A percentile compares a stretch with the other conserved stretches of the same genome.
phyloP scores from a whole-genome alignment of 2,888 invertebrate genomes.

The Athripsodes cinereus region DNA sequence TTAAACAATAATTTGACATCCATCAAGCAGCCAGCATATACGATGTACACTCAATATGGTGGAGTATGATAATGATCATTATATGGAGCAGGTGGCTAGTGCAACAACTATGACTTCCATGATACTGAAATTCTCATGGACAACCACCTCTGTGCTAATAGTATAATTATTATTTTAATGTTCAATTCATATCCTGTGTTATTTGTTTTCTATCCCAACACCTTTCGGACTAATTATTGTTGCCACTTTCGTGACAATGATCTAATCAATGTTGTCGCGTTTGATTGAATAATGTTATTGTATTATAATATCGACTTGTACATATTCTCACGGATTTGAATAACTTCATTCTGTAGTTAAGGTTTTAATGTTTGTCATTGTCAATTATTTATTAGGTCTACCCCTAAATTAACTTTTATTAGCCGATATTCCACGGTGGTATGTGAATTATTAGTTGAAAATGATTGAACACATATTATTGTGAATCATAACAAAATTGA shows the following conservation, averaged over 20 bases:
- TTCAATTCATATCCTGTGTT: neutral
- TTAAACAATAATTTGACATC: neutral
- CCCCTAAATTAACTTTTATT: neutral
- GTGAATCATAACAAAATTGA: no score
- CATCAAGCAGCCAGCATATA: neutral
- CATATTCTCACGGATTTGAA: neutral
- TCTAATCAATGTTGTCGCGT: neutral
- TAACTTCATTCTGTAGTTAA: neutral
- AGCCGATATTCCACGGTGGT: neutral
- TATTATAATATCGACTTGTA: neutral
- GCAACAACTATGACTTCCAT: neutral
- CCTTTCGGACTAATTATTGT: constrained; percentile 13
- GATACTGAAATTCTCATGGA: neutral
- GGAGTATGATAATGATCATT: neutral
- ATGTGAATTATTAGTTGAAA: neutral
- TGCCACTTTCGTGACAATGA: constrained; percentile 3
- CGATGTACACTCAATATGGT: neutral
- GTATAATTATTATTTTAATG: neutral
- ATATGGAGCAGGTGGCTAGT: neutral
- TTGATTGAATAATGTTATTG: neutral
- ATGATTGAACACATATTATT: constrained; percentile 1
- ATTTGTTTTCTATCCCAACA: neutral
- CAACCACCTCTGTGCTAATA: neutral
- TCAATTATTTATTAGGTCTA: neutral
- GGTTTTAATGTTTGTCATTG: neutral